These are phyloP conservation scores for Amphipoea lucens DNA, from an alignment of 2,888 invertebrate species.

Conservation along the genomic window DNA sequence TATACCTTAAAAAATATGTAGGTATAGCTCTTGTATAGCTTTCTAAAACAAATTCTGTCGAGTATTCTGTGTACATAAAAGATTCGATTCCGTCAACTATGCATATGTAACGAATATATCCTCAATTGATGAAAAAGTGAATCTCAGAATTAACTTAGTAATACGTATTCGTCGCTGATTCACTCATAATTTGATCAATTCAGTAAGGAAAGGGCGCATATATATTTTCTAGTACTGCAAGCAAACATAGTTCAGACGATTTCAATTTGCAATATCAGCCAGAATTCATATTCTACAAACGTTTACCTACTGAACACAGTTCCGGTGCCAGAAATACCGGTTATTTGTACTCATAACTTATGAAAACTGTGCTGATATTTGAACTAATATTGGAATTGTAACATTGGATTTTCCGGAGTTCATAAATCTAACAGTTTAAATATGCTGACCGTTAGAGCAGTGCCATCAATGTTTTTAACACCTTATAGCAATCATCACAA, in stretches of 20 bases:
- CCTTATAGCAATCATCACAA: neutral
- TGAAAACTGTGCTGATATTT: conserved; percentile 21
- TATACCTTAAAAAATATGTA: neutral
- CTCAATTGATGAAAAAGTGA: conserved; percentile 19
- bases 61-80: neutral
- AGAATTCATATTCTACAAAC: conserved; percentile 26
- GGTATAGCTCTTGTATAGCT: too few relatives aligned
- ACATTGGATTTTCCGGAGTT: neutral
- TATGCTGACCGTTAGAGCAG: neutral
- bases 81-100: conserved; percentile 14
- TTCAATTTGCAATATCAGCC: conserved; percentile 24
- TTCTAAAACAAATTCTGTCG: neutral
- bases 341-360: conserved; percentile 36
- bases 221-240: conserved; percentile 9
- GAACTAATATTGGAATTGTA: conserved; percentile 16
- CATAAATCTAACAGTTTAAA: neutral
- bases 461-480: neutral
- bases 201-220: neutral
- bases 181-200: conserved; percentile 23
- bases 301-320: neutral
- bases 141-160: conserved; percentile 14
- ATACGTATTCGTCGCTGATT: conserved; percentile 5
- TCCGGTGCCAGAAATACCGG: conserved; percentile 20
- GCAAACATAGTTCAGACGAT: conserved; percentile 7
- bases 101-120: conserved; percentile 6